Evolutionary conservation across 2,797 vertebrate species (phyloP).

Genomic region (Triplophysa bombifrons): DNA sequence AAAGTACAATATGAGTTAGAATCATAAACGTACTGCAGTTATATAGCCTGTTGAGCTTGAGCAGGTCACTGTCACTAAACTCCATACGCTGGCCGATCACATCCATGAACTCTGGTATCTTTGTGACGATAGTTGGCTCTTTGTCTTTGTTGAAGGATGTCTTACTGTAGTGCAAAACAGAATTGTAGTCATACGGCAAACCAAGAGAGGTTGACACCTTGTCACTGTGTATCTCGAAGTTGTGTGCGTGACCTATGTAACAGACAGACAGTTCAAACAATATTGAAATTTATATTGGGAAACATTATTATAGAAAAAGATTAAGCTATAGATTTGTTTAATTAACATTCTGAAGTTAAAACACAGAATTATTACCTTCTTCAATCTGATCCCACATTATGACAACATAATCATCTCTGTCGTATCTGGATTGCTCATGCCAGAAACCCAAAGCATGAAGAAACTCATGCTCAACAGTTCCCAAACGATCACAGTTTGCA

Average conservation of each 20-base stretch:
- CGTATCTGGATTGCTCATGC: constrained; percentile 90
- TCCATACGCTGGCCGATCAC: too few species aligned
- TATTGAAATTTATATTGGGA: neutral
- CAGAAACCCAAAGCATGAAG: constrained; percentile 90
- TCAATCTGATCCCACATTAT: constrained; percentile 84
- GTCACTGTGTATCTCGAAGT: constrained; percentile 81
- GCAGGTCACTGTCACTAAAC: constrained; percentile 84
- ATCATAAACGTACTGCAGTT: constrained; percentile 83
- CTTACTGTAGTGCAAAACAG: constrained; percentile 92
- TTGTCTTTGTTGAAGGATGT: constrained; percentile 78
- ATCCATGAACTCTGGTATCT: constrained; percentile 81
- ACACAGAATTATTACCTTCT: constrained; percentile 69
- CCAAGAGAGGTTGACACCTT: constrained; percentile 75
- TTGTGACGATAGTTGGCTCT: constrained; percentile 85
- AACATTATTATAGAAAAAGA: neutral
- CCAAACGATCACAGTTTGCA: constrained; percentile 79
- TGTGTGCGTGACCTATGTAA: constrained; percentile 77
- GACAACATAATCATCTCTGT: constrained; percentile 85
- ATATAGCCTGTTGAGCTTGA: constrained; percentile 85
- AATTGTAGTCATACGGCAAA: constrained; percentile 87
- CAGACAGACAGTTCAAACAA: neutral
- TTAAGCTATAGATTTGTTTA: neutral
- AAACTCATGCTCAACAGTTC: constrained; percentile 86
- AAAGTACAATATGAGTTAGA: neutral
- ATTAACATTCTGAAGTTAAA: too few species aligned